Conservation (phyloP, 2,113 vertebrate species). For the Amazona guildingii region DNA sequence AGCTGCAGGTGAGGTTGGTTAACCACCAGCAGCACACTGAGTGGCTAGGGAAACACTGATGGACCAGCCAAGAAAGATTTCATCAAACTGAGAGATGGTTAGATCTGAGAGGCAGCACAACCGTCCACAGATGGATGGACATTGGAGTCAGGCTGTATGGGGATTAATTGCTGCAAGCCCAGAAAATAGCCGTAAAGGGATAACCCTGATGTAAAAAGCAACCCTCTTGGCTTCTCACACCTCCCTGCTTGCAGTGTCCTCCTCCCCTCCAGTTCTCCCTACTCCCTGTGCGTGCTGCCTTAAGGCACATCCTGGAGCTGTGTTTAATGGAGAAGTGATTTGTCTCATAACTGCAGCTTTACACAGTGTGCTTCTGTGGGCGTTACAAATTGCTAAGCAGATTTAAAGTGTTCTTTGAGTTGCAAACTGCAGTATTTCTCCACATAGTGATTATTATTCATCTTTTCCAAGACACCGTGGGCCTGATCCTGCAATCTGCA, state of each 20-base stretch:
- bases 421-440: slow-evolving; percentile 65
- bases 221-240: background rate
- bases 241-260: background rate
- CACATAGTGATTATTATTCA: slow-evolving; percentile 64
- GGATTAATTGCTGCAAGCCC: background rate
- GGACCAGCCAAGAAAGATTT: background rate
- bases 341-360: slow-evolving; percentile 68
- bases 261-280: background rate
- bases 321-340: slow-evolving; percentile 60
- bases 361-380: slow-evolving; percentile 67
- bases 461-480: slow-evolving; percentile 58
- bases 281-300: background rate
- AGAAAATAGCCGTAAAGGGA: background rate
- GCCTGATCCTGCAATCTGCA: slow-evolving; percentile 70
- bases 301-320: background rate
- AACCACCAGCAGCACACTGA: background rate
- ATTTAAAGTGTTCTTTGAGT: slow-evolving; percentile 68
- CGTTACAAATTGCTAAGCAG: slow-evolving; percentile 72
- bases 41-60: background rate
- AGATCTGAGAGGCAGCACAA: background rate
- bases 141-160: background rate
- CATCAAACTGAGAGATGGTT: background rate
- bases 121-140: background rate
- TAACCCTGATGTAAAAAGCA: slow-evolving; percentile 13
- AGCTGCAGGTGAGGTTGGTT: background rate